Evolutionary conservation across 2,888 invertebrate species (phyloP).

Genomic region (Fragum whitleyi): DNA sequence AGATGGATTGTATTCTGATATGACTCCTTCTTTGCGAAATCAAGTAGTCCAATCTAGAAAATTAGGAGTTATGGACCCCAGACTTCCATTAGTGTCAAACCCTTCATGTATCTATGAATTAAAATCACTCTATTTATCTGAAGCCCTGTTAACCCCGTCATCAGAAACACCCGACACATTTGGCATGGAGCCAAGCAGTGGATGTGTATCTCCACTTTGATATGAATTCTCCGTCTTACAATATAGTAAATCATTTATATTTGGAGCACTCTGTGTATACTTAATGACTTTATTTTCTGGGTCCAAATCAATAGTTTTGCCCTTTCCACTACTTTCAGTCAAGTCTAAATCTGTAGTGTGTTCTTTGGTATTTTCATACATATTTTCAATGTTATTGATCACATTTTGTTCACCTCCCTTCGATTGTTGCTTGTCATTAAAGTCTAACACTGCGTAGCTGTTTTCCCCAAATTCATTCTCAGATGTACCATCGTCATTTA

Average conservation of each 20-base stretch:
- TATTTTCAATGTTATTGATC: constrained; percentile 61
- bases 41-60: no score
- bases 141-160: no score
- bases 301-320: constrained; percentile 6
- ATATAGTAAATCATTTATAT: constrained; percentile 36
- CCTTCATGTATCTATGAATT: no score
- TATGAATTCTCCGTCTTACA: constrained; percentile 15
- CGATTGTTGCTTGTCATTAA: constrained; percentile 40
- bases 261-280: constrained; percentile 56
- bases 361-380: constrained; percentile 43
- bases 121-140: no score
- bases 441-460: constrained; percentile 57
- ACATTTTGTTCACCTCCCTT: constrained; percentile 68
- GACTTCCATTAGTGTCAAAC: no score
- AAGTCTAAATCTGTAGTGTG: constrained; percentile 7
- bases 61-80: no score
- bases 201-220: constrained; percentile 42
- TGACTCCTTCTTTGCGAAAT: no score
- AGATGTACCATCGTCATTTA: constrained; percentile 67
- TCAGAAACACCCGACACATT: constrained; percentile 32
- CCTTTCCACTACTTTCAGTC: constrained; percentile 27
- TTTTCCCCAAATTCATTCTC: constrained; percentile 58
- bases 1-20: no score
- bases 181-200: constrained; percentile 54
- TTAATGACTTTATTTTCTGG: constrained; percentile 6